phyloP scores from a whole-genome alignment of 1,140 invertebrate species.

The Dufourea novaeangliae region DNA sequence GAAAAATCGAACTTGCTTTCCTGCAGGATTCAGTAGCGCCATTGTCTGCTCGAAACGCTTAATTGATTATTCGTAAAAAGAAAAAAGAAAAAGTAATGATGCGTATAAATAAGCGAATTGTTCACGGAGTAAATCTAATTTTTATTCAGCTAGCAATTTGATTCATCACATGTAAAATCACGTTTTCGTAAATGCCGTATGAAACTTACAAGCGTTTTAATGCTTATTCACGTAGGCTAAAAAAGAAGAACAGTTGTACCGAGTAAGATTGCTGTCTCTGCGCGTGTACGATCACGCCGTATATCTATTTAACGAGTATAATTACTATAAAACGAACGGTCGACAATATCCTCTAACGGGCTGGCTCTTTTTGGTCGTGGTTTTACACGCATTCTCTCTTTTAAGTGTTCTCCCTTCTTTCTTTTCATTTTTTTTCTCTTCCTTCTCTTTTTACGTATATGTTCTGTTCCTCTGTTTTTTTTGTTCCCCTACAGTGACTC shows the following conservation, averaged over 20 bases:
- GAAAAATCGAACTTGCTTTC: neutral
- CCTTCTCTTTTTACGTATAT: too few relatives aligned
- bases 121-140: neutral
- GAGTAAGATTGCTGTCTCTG: neutral
- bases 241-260: neutral
- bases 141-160: neutral
- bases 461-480: neutral
- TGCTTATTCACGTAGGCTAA: neutral
- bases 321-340: neutral
- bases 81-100: conserved; percentile 14
- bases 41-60: neutral
- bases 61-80: neutral
- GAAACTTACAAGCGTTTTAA: neutral
- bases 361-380: neutral
- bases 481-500: neutral
- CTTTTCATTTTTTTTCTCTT: conserved; percentile 5
- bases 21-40: neutral
- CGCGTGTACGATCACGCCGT: neutral
- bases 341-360: neutral
- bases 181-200: neutral
- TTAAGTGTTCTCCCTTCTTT: neutral
- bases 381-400: neutral
- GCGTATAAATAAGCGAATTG: conserved; percentile 28
- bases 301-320: neutral
- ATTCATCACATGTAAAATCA: neutral